Evolutionary conservation across 2,888 invertebrate genomes (phyloP), one percentile per base, ranked within the genome.

Genomic region (Halictus quadricinctus): DNA sequence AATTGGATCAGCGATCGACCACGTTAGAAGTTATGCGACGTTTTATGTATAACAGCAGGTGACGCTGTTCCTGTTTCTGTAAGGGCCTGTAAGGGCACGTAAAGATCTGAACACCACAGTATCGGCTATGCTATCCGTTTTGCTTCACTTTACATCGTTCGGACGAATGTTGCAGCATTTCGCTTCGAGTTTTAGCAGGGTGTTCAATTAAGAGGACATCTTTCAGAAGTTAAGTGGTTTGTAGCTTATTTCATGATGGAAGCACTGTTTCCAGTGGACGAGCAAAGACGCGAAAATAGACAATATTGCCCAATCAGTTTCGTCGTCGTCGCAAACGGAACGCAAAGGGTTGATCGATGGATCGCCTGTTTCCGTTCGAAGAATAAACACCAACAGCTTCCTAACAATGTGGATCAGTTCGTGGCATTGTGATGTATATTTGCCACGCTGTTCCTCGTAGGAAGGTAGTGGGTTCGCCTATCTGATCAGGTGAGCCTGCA

Each of bases 401-500:
- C 50, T 2, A 36, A 84, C 66, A 75, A 84, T 78, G 50, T 73
- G 21, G 43, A 80, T 75, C 77, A 66, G 70, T 48, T 46, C 43
- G 21, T 18, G 21, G 54, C 36, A 85, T 86, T 85, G 79, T 81
- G 36, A 86, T 85, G 86, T 60, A 85, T 81, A 81, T 81, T 76
- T 72, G 70, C 43, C n/a, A 70, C 13, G 70, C 36, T 77, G 60
- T 79, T 58, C 58, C 60, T 50, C 64, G 64, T 25, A 46, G 76
- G 83, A 76, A 80, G 86, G 76, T 84, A 66, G 75, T 77, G 79
- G 70, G 74, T 48, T 72, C 77, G 6, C 41, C 81, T 93, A 93
- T 93, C 93, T 93, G 92, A 93, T 93, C 89, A 79, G 73, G 78
- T 74, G 18, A 73, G 87, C 84, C 91, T 83, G 84, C 90, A 84